Evolutionary conservation across 2,888 invertebrate genomes (phyloP).

Genomic region (Eristalis arbustorum): DNA sequence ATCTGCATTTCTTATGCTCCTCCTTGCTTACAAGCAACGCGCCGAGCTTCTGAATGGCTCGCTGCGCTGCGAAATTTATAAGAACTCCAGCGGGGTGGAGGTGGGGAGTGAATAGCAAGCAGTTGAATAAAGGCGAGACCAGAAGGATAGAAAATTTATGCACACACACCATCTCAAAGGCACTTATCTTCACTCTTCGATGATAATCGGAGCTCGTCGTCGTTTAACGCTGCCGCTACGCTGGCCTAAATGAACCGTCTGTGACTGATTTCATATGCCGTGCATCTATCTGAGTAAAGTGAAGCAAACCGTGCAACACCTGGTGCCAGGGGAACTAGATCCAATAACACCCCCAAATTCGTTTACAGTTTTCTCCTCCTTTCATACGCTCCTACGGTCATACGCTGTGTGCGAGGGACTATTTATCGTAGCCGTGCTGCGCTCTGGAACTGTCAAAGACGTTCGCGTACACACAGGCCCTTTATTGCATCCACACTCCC

Average conservation of each 20-base stretch:
- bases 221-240: not conserved
- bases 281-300: conserved; percentile 14
- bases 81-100: not conserved
- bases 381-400: not conserved
- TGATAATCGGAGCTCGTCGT: conserved; percentile 21
- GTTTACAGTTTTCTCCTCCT: conserved; percentile 1
- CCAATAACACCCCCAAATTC: conserved; percentile 35
- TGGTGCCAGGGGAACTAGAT: conserved; percentile 25
- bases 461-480: conserved; percentile 36
- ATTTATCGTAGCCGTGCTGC: not conserved
- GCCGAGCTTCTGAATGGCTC: conserved; percentile 1
- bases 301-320: conserved; percentile 42
- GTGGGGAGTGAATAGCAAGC: conserved; percentile 14
- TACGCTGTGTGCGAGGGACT: not conserved
- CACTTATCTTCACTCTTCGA: conserved; percentile 19
- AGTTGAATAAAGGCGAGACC: conserved; percentile 20
- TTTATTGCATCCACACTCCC: conserved; percentile 61
- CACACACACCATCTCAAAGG: not conserved
- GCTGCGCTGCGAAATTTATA: conserved; percentile 33
- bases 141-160: not conserved
- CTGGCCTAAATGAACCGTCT: not conserved
- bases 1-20: conserved; percentile 41
- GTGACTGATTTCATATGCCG: conserved; percentile 26
- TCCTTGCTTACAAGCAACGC: conserved; percentile 10
- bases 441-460: conserved; percentile 25